Evolutionary conservation across 2,113 vertebrate genomes (phyloP).

Genomic region (Melanerpes aurifrons): DNA sequence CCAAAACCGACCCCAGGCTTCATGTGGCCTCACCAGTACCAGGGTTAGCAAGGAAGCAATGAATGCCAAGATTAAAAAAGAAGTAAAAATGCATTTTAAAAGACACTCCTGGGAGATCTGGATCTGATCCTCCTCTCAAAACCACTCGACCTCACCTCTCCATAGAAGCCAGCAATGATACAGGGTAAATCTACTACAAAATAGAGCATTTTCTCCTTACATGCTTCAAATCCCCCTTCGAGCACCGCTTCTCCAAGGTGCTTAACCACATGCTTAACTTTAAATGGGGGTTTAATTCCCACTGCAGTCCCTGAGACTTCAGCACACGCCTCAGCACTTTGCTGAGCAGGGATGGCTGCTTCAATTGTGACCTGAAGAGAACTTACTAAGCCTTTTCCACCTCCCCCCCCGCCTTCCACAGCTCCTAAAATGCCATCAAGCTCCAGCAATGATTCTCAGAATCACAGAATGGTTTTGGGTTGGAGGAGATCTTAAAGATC

Average conservation of each 20-base stretch:
- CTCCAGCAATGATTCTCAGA: rapidly evolving
- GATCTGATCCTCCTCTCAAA: background rate
- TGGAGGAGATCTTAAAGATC: too few species aligned
- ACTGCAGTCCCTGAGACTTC: background rate
- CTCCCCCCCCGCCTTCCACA: background rate
- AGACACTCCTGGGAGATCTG: background rate
- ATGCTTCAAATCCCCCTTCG: background rate
- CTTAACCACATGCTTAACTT: background rate
- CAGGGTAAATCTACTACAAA: background rate
- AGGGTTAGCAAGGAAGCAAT: background rate
- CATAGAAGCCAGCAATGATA: background rate
- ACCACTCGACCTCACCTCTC: background rate
- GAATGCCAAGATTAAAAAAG: background rate
- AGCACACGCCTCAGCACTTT: background rate
- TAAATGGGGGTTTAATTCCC: conserved; percentile 23
- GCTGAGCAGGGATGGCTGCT: background rate
- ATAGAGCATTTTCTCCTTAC: background rate
- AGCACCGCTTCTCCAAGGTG: background rate
- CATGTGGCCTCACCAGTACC: too few species aligned
- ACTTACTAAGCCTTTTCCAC: background rate
- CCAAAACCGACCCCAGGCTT: too few species aligned
- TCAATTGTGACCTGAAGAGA: background rate
- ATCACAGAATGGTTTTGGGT: too few species aligned
- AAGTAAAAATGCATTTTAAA: background rate
- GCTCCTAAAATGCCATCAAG: background rate